Evolutionary conservation across 30 jellyfish, hydroid and myxozoan species (phyloP), one percentile per base, ranked within the genome.

Genomic region (Nemopilema nomurai): DNA sequence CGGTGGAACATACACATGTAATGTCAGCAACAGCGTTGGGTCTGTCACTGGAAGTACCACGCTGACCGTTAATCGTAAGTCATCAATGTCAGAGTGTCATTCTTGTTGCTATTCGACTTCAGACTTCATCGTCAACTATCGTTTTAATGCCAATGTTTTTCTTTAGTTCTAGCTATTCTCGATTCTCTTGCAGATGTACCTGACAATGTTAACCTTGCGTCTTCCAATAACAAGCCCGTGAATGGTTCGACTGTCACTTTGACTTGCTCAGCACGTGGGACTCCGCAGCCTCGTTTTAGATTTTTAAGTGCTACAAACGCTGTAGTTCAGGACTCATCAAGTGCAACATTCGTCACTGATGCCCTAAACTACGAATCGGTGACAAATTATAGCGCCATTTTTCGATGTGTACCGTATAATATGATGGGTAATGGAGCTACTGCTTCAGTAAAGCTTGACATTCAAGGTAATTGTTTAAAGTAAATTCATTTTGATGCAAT

Each of bases 1-100:
- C 0, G 91, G 85, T 50, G 91, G 91, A 20, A 19, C 64, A 9
- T 82, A 82, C 79, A 57, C 70, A 1, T 82, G 91, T 27, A 20
- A 0, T 0, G 91, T 85, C 22, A 52, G 74, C 67, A 82, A 82
- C 28, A 53, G 83, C 18, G n/a, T 73, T 41, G 69, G 83, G 27
- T 18, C 71, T 16, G 49, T 66, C 16, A 31, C 51, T 66, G 51
- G 0, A 16, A 0, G 0, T 30, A 73, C 70, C 24, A 33, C 19
- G 49, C 33, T 73, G 19, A 67, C 51, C 18, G 83, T 73, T 7
- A 31, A 73, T 30, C 51, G 83, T 73, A 32, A 18, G 83, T 73
- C 0, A 22, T 71, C 6, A 1, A 30, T 28, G 20, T 23, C 33
- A 4, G 24, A 0, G 25, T 63, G 8, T 63, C 9, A 20, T 63